Evolutionary conservation across 2,797 vertebrate genomes (phyloP).

Genomic region (Poecilia velifera): DNA sequence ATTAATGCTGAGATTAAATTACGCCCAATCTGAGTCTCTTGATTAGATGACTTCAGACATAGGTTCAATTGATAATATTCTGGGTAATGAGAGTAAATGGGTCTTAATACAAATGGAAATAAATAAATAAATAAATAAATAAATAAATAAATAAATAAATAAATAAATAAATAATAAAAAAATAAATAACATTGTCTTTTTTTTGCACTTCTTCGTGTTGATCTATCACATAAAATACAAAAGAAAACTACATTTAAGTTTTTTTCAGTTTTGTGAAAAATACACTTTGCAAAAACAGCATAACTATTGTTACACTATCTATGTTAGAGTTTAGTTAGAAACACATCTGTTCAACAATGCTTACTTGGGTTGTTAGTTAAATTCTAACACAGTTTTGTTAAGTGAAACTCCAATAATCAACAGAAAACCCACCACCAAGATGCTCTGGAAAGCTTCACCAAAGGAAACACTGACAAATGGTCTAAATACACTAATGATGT

Average conservation of each 20-base stretch:
- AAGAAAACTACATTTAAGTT: neutral
- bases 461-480: constrained; percentile 58
- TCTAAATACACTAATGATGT: constrained; percentile 36
- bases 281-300: too few relatives aligned
- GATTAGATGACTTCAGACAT: neutral
- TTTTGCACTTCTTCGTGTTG: neutral
- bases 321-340: neutral
- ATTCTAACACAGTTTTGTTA: neutral
- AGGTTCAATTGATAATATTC: neutral
- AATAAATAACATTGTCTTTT: too few relatives aligned
- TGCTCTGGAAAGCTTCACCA: constrained; percentile 51
- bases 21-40: neutral
- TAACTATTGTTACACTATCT: neutral
- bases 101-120: neutral
- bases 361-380: constrained; percentile 23
- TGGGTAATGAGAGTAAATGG: neutral
- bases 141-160: too few relatives aligned
- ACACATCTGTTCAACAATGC: neutral
- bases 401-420: constrained; percentile 5
- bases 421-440: constrained; percentile 59
- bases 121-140: too few relatives aligned
- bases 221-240: neutral
- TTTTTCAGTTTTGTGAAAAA: neutral
- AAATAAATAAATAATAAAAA: too few relatives aligned
- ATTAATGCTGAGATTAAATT: neutral